Base-by-base conservation (phyloP, 2,888 invertebrate species). In the Octodonta nipae region DNA sequence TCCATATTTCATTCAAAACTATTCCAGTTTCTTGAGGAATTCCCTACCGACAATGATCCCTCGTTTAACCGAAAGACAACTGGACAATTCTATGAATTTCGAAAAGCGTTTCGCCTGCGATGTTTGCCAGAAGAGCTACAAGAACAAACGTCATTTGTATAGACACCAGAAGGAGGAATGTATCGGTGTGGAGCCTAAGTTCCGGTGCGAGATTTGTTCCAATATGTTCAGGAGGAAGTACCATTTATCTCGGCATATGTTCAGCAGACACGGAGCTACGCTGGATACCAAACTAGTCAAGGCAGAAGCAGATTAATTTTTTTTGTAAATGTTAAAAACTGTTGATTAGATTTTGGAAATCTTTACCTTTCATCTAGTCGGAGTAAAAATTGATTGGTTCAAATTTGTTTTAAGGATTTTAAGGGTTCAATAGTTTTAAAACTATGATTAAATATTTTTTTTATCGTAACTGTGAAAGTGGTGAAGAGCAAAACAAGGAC, bases 131-230 rank as follows among this genome's bases (percentile, higher is more conserved):
- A 72, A 71, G 46, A 61, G 60, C 29, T 74, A 74, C 49, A 67
- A 68, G 25, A 70, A 71, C 55, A 65, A 70, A 42, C 63, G 70
- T 42, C 73, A 73, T 50, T 61, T 74, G 41, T 65, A 66, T 35
- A 63, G 71, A 11, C 74, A 75, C 45, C 51, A 69, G 42, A 66
- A 66, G 35, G 66, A 67, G 42, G 73, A 75, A 45, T 74, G 74
- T 46, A 42, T 49, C 5, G 72, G 73, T 26, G 65, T 68, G 32
- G 63, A 61, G 40, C 73, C 73, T 1, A 65, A 66, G 20, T 68
- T 70, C 44, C 59, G 58, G 34, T 74, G 73, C 40, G 60, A 60
- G 1, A 63, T 66, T 44, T 74, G 73, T 41, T 42, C 33, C 4
- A 73, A 72, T 45, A 71, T 73, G 38, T 66, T 48, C 26, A 42